Evolutionary conservation across 1,140 invertebrate genomes (phyloP).

Genomic region (Calephelis virginiensis): DNA sequence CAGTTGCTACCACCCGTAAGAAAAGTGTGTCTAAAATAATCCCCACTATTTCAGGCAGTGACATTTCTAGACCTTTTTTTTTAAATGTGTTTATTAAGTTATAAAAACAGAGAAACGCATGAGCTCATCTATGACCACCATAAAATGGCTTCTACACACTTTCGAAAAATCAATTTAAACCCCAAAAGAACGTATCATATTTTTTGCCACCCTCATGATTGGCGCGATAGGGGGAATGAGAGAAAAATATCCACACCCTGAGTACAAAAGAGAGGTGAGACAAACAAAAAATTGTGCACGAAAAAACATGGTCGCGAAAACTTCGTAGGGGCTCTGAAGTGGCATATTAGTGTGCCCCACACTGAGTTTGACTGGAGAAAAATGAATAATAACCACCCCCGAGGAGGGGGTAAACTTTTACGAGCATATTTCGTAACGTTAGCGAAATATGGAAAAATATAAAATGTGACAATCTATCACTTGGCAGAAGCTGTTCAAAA

Average conservation of each 20-base stretch:
- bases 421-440: conserved; percentile 45
- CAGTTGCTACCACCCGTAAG: too few relatives aligned
- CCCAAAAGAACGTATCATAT: conserved; percentile 72
- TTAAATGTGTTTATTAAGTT: too few relatives aligned
- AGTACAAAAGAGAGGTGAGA: conserved; percentile 41
- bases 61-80: too few relatives aligned
- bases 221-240: conserved; percentile 46
- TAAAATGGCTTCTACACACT: conserved; percentile 65
- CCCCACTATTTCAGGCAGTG: too few relatives aligned
- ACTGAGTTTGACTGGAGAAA: conserved; percentile 62
- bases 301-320: conserved; percentile 73
- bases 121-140: conserved; percentile 26
- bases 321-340: conserved; percentile 64
- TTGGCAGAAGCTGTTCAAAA: background rate
- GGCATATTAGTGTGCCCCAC: conserved; percentile 63
- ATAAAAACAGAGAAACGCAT: conserved; percentile 21
- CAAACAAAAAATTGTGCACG: conserved; percentile 65
- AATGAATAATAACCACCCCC: conserved; percentile 68
- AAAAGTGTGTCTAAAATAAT: too few relatives aligned
- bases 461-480: conserved; percentile 10
- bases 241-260: conserved; percentile 24
- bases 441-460: conserved; percentile 27
- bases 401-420: conserved; percentile 44
- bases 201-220: conserved; percentile 62
- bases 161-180: conserved; percentile 73